Evolutionary conservation across 1,140 invertebrate genomes (phyloP).

Genomic region (Polyergus mexicanus): DNA sequence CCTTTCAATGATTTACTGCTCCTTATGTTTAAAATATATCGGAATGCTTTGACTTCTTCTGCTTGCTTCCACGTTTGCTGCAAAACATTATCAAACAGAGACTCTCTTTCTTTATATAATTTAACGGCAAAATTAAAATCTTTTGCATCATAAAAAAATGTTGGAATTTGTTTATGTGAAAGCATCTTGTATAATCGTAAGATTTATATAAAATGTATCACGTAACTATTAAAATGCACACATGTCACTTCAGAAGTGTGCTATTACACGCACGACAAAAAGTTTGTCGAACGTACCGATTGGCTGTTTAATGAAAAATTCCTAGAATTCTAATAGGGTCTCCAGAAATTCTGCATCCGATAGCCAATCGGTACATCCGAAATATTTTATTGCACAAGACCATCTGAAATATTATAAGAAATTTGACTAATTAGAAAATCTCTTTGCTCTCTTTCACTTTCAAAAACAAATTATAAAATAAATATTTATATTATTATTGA

Average conservation of each 20-base stretch:
- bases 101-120: constrained; percentile 64
- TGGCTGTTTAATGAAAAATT: background rate
- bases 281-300: background rate
- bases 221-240: background rate
- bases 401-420: background rate
- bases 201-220: background rate
- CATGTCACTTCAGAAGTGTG: background rate
- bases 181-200: background rate
- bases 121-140: constrained; percentile 36
- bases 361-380: background rate
- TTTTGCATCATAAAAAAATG: constrained; percentile 11
- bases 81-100: constrained; percentile 78
- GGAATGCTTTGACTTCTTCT: constrained; percentile 76
- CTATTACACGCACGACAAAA: background rate
- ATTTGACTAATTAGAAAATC: too few species aligned
- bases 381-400: background rate
- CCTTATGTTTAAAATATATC: constrained; percentile 80
- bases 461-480: too few species aligned
- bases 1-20: constrained; percentile 82
- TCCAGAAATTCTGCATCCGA: background rate
- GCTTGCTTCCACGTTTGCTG: constrained; percentile 79
- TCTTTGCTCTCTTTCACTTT: too few species aligned
- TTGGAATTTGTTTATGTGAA: constrained; percentile 4
- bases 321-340: background rate
- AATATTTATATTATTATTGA: too few species aligned